Evolutionary conservation across 2,797 vertebrate species (phyloP).

Genomic region (Eidolon dupreanum): DNA sequence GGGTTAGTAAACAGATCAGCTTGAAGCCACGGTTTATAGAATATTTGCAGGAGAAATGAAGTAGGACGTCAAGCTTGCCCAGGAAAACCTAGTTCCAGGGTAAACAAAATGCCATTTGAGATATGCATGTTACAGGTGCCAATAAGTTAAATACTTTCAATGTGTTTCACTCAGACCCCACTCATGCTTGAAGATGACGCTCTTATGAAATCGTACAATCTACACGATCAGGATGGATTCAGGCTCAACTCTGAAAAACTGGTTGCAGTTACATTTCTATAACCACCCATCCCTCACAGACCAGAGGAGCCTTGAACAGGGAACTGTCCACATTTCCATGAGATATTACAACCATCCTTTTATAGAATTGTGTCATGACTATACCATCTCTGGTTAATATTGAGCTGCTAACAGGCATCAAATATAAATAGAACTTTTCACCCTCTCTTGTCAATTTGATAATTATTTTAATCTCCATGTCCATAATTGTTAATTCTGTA

Average conservation of each 20-base stretch:
- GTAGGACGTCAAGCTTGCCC: neutral
- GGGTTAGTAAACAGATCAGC: neutral
- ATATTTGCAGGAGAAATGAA: neutral
- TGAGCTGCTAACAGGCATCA: neutral
- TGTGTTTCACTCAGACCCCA: neutral
- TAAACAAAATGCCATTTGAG: neutral
- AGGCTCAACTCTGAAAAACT: neutral
- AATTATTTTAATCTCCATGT: slow-evolving; percentile 15
- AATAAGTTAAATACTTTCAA: neutral
- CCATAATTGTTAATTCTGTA: neutral
- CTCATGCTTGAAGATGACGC: neutral
- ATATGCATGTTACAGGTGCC: neutral
- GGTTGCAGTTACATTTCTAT: neutral
- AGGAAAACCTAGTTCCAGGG: neutral
- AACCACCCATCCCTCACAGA: neutral
- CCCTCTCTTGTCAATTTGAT: neutral
- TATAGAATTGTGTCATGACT: neutral
- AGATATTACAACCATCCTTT: neutral
- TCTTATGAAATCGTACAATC: neutral
- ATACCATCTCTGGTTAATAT: neutral
- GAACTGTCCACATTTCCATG: neutral
- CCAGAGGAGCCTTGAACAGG: neutral
- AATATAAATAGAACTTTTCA: neutral
- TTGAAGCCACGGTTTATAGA: neutral
- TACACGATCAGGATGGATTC: neutral